These are phyloP conservation scores for Ploceus nigricollis DNA, from an alignment of 2,113 vertebrate species.

Conservation along the genomic window DNA sequence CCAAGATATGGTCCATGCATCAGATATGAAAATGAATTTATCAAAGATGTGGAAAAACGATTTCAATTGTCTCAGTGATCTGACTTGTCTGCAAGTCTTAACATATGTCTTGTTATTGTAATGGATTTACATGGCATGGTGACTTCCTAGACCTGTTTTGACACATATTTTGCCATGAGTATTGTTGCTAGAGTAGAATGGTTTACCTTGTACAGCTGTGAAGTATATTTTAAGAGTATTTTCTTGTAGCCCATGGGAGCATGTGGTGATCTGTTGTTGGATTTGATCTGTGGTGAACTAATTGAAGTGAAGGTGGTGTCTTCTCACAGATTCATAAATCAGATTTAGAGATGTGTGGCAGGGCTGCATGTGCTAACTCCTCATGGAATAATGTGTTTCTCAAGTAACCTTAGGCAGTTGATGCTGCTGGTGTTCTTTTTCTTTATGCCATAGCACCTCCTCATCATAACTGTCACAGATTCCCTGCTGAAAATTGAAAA, in stretches of 20 bases:
- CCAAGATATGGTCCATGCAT: background rate
- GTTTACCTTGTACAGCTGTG: background rate
- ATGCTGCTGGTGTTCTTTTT: background rate
- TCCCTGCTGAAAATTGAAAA: background rate
- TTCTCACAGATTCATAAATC: background rate
- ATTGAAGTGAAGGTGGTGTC: background rate
- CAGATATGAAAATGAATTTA: background rate
- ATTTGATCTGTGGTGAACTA: background rate
- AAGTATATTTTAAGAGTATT: background rate
- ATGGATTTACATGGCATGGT: rapidly evolving
- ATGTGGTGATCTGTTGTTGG: background rate
- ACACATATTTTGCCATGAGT: background rate
- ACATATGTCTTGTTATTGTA: background rate
- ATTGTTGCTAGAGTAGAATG: background rate
- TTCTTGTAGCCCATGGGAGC: background rate
- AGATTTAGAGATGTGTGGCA: background rate
- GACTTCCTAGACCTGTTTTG: background rate
- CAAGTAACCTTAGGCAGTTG: background rate
- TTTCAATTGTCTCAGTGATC: background rate
- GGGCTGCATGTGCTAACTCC: background rate
- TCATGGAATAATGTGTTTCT: background rate
- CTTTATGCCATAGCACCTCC: background rate
- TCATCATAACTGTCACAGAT: background rate
- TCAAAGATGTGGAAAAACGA: background rate
- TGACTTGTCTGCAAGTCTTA: background rate